These are phyloP conservation scores for Lophotis ruficrista DNA, from an alignment of 2,113 vertebrate genomes.

Conservation along the genomic window DNA sequence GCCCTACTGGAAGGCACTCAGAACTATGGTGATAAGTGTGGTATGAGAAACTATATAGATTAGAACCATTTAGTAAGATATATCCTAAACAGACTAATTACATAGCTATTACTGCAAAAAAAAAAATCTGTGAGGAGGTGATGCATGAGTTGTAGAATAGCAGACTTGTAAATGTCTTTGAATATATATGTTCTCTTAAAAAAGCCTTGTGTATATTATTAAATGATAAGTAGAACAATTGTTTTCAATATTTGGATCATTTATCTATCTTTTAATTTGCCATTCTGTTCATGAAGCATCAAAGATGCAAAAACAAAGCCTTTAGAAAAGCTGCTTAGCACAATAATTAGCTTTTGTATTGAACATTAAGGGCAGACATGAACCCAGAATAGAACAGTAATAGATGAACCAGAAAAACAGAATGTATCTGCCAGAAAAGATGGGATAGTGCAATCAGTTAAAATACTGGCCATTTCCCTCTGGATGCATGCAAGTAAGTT, in stretches of 20 bases:
- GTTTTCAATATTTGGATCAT: constrained; percentile 32
- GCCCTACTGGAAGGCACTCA: not conserved
- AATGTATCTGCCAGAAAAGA: constrained; percentile 30
- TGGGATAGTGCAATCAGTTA: not conserved
- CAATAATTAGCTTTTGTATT: constrained; percentile 40
- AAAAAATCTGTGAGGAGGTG: not conserved
- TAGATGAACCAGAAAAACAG: constrained; percentile 39
- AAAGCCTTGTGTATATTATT: constrained; percentile 19
- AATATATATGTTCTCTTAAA: constrained; percentile 28
- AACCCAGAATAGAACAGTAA: constrained; percentile 43
- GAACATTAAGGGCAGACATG: constrained; percentile 29
- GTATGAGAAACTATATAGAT: not conserved
- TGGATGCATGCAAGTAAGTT: not conserved
- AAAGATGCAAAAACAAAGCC: constrained; percentile 22
- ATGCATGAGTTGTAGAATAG: not conserved
- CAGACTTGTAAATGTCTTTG: constrained; percentile 20
- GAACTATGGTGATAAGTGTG: not conserved
- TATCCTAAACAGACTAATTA: constrained; percentile 11
- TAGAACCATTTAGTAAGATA: constrained; percentile 1
- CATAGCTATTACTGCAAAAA: not conserved
- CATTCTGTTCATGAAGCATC: constrained; percentile 41
- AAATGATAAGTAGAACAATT: constrained; percentile 12
- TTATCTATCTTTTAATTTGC: constrained; percentile 52
- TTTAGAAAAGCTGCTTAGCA: constrained; percentile 35
- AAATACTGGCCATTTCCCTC: not conserved